Conservation (phyloP, 2,797 vertebrate species). For the Pachyuromys duprasi region DNA sequence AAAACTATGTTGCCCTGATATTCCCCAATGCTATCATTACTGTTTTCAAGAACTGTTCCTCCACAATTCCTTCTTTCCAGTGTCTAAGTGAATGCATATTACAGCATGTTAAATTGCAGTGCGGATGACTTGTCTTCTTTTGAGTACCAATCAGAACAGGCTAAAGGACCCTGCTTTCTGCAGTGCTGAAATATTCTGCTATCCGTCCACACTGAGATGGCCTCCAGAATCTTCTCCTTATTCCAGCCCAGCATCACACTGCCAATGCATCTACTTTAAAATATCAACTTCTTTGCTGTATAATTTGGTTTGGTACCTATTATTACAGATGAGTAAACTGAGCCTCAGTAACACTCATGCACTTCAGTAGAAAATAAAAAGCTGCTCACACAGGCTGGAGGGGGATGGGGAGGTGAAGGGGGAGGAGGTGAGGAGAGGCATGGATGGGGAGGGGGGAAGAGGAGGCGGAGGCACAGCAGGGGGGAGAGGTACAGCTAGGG, state of each 20-base stretch:
- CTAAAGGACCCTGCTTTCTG: background rate
- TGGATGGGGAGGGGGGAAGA: too few species aligned
- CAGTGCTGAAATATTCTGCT: background rate
- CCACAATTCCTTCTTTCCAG: background rate
- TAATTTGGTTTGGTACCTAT: background rate
- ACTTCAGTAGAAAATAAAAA: background rate
- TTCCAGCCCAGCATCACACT: background rate
- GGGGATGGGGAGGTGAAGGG: fast-evolving
- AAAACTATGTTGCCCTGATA: background rate
- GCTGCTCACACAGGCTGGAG: too few species aligned
- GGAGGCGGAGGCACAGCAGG: too few species aligned
- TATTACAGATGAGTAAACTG: background rate
- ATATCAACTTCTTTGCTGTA: background rate
- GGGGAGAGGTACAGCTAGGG: too few species aligned
- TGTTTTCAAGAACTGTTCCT: background rate
- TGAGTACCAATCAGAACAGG: background rate
- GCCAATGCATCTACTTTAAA: background rate
- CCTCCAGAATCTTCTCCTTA: background rate
- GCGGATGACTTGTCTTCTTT: background rate
- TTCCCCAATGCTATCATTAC: background rate
- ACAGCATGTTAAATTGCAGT: background rate
- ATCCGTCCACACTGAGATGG: background rate
- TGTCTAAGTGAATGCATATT: background rate
- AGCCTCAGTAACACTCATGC: background rate
- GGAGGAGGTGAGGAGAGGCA: too few species aligned